A percentile compares a stretch with the other conserved stretches of the same genome.
phyloP scores from a whole-genome alignment of 2,113 vertebrate genomes.

The Alosa alosa region DNA sequence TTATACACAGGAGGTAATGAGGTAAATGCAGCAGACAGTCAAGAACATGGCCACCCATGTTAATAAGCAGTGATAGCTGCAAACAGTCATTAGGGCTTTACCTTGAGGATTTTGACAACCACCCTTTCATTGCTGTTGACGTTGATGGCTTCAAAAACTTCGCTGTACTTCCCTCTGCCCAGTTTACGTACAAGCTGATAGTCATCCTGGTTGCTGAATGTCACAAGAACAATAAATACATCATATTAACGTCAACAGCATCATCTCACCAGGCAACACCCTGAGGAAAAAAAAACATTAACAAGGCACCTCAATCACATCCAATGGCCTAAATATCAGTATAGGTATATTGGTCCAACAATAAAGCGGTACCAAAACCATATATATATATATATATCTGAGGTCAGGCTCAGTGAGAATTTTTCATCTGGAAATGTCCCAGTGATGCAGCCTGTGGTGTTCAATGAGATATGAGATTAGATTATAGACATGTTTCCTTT shows the following conservation, averaged over 20 bases:
- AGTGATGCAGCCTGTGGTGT: background rate
- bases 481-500: background rate
- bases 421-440: background rate
- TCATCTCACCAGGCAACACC: background rate
- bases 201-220: slow-evolving; percentile 93
- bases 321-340: background rate
- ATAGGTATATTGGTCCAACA: background rate
- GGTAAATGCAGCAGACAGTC: background rate
- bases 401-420: background rate
- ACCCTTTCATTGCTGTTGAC: slow-evolving; percentile 98
- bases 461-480: background rate
- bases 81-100: slow-evolving; percentile 59
- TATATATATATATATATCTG: too few relatives aligned
- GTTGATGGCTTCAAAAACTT: slow-evolving; percentile 98
- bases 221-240: slow-evolving; percentile 22
- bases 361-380: background rate
- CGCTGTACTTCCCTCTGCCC: slow-evolving; percentile 95
- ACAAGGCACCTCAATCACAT: background rate
- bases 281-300: background rate
- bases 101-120: slow-evolving; percentile 98
- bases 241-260: background rate
- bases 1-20: slow-evolving; percentile 46
- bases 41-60: background rate
- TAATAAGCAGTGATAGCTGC: background rate
- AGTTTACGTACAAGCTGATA: slow-evolving; percentile 97